Base-by-base conservation (phyloP, 2,888 invertebrate genomes). In the Andrena haemorrhoa region DNA sequence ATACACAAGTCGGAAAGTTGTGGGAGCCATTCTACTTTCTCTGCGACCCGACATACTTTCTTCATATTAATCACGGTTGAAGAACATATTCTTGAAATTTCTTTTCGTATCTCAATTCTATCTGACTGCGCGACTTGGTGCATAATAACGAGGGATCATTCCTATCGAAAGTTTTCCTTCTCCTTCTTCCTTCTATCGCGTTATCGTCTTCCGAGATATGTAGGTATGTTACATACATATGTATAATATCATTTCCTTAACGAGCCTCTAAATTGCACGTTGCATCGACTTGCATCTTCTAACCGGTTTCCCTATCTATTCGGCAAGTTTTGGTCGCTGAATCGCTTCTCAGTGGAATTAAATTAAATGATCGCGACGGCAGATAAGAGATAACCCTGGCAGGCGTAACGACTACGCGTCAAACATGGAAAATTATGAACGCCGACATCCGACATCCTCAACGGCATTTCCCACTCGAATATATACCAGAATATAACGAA, bases 41-140 rank as follows among this genome's bases (percentile, higher is more conserved):
- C 83, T 69, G 83, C 70, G 76, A 70, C 70, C 63, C 83, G 83
- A 83, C 83, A 83, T 71, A 83, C 82, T 83, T 83, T 83, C 82
- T 66, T 82, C 51, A 65, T 77, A 69, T 74, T 74, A 66, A 51
- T 58, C 31, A 64, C 63, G 26, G 41, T 20, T 53, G 51, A n/a
- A 47, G 64, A 66, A 12, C 3, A 65, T 58, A 64, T 71, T 75
- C n/a, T 58, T 26, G 20, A 23, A 58, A 31, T 31, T 58, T 69
- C 33, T 31, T 64, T 58, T 47, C 10, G 10, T 49, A 5, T 16
- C n/a, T 7, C 53, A 6, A 47, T 29, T 10, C 20, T 8, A 26
- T 20, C 20, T 35, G 33, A 33, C 26, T 35, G 33, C 8, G 8
- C n/a, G 10, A 51, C 33, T 33, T 6, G 3, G 41, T 41, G 12